phyloP scores from a whole-genome alignment of 2,888 invertebrate species.

The Neoaliturus tenellus region DNA sequence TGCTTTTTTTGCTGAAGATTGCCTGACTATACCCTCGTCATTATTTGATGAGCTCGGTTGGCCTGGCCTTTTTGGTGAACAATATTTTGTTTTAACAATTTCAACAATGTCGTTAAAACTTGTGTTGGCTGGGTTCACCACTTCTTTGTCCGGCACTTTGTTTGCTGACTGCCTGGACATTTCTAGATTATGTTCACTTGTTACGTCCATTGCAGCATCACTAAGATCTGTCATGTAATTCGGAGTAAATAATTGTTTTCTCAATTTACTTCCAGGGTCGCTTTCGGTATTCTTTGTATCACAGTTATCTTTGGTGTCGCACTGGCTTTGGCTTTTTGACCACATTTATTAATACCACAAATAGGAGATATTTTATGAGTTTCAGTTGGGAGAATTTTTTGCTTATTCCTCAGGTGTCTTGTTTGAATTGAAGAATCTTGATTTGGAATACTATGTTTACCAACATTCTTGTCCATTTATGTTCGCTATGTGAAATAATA shows the following conservation, averaged over 20 bases:
- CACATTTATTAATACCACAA: background rate
- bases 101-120: background rate
- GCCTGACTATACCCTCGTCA: too few relatives aligned
- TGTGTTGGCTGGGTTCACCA: background rate
- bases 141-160: background rate
- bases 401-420: background rate
- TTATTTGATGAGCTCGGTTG: background rate
- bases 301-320: background rate
- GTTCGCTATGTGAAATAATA: too few relatives aligned
- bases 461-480: too few relatives aligned
- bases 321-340: background rate
- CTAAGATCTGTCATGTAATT: conserved; percentile 11
- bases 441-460: too few relatives aligned
- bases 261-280: background rate
- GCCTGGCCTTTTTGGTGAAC: background rate
- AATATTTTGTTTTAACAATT: background rate
- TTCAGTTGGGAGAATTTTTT: background rate
- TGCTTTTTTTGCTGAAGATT: too few relatives aligned
- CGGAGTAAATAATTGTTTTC: conserved; percentile 1
- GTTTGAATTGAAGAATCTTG: background rate
- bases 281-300: background rate
- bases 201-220: background rate
- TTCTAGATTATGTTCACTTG: background rate
- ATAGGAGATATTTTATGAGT: background rate
- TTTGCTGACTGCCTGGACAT: background rate